A percentile compares a stretch with the other conserved stretches of the same genome.
Evolutionary conservation across 2,888 invertebrate genomes (phyloP).

Genomic region (Troglohyphantes excavatus): DNA sequence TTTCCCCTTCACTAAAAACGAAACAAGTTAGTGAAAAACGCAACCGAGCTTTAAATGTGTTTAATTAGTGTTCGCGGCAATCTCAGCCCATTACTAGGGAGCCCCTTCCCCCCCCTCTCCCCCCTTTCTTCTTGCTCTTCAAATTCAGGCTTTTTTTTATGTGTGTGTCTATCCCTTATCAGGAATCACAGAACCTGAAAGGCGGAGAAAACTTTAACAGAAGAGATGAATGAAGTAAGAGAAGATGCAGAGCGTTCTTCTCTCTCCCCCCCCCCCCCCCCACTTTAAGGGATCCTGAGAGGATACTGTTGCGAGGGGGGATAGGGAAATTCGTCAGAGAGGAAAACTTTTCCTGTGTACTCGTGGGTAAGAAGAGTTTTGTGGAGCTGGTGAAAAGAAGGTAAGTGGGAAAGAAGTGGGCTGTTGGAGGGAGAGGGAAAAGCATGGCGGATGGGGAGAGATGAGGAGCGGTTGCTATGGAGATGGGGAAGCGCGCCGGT

Average conservation of each 20-base stretch:
- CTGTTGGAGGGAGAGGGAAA: conserved; percentile 54
- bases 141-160: conserved; percentile 52
- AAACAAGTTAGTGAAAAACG: conserved; percentile 79
- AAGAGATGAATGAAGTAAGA: conserved; percentile 77
- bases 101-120: conserved; percentile 24
- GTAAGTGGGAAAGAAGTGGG: conserved; percentile 76
- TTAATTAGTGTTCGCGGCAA: conserved; percentile 79
- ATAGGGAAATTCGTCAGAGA: conserved; percentile 74
- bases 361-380: conserved; percentile 77
- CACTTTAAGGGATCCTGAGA: conserved; percentile 55
- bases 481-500: conserved; percentile 38
- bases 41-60: conserved; percentile 79
- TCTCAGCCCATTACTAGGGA: conserved; percentile 79
- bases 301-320: conserved; percentile 43
- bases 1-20: conserved; percentile 79
- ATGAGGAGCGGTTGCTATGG: conserved; percentile 50
- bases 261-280: conserved; percentile 21
- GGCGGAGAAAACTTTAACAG: conserved; percentile 79
- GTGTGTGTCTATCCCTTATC: conserved; percentile 73
- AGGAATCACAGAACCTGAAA: conserved; percentile 79
- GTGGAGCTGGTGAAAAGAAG: conserved; percentile 75
- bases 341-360: conserved; percentile 79
- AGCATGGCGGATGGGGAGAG: conserved; percentile 57
- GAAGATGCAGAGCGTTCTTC: conserved; percentile 45
- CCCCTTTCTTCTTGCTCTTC: conserved; percentile 54